Conservation (phyloP, 2,113 vertebrate species). For the Epinephelus moara region DNA sequence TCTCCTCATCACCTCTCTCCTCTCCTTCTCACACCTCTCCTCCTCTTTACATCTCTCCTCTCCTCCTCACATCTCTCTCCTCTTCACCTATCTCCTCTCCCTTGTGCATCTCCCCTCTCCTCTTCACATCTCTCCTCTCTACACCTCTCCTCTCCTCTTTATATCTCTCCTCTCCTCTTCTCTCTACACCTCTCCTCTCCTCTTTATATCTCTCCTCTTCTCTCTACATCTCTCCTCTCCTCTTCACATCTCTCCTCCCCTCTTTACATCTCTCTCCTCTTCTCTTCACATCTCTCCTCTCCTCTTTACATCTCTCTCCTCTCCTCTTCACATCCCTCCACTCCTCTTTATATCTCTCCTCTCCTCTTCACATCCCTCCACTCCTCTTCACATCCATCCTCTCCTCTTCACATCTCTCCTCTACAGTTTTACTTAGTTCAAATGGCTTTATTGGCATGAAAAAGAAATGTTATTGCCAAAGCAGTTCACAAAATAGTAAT, state of each 20-base stretch:
- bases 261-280: neutral
- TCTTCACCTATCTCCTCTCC: no score
- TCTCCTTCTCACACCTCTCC: neutral
- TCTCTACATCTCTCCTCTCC: no score
- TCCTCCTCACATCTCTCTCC: neutral
- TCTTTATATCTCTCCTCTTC: neutral
- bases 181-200: neutral
- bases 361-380: neutral
- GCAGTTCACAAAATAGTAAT: no score
- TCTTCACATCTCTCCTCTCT: neutral
- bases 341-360: neutral
- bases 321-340: neutral
- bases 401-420: no score
- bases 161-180: no score
- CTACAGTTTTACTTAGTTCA: neutral
- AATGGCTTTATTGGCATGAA: no score
- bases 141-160: no score
- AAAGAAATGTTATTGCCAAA: no score
- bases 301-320: neutral
- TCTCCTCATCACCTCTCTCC: neutral
- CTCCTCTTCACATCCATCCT: neutral
- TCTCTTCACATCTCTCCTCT: neutral
- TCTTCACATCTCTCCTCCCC: no score
- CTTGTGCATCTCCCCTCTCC: no score
- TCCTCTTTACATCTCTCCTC: neutral